Evolutionary conservation across 2,888 invertebrate species (phyloP).

Genomic region (Labia minor): DNA sequence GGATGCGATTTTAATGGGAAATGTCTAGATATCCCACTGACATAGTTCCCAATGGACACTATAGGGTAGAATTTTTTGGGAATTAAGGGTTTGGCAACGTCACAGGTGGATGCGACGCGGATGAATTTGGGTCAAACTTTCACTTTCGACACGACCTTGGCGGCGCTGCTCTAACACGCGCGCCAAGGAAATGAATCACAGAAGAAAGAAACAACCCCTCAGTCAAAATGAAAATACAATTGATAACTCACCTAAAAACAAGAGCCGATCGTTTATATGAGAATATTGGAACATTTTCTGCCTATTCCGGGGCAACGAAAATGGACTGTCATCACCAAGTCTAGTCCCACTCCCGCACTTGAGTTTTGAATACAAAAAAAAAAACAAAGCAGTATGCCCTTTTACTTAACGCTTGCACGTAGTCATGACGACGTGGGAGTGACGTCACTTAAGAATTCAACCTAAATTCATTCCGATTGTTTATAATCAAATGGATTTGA

Average conservation of each 20-base stretch:
- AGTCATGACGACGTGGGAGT: slow-evolving; percentile 5
- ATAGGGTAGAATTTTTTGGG: too few relatives aligned
- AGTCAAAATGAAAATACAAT: neutral
- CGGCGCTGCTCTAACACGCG: neutral
- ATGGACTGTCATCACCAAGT: too few relatives aligned
- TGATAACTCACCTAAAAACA: neutral
- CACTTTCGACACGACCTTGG: slow-evolving; percentile 13
- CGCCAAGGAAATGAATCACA: neutral
- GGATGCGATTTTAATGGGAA: too few relatives aligned
- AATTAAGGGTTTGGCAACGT: neutral
- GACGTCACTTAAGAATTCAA: neutral
- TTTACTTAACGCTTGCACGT: neutral
- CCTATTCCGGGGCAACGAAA: neutral
- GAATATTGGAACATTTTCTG: neutral
- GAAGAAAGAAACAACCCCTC: neutral
- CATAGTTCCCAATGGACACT: too few relatives aligned
- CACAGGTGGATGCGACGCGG: slow-evolving; percentile 7
- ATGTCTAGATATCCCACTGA: too few relatives aligned
- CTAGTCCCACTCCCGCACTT: too few relatives aligned
- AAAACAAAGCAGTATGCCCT: neutral
- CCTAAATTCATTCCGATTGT: too few relatives aligned
- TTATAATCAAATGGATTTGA: too few relatives aligned
- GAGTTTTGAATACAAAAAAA: too few relatives aligned
- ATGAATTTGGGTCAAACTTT: slow-evolving; percentile 13
- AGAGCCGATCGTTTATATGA: neutral